A percentile compares a stretch with the other conserved stretches of the same genome.
These are phyloP conservation scores for silkworm (Bombyx mori) DNA, from an alignment of 1,140 invertebrate genomes.

Conservation along the genomic window DNA sequence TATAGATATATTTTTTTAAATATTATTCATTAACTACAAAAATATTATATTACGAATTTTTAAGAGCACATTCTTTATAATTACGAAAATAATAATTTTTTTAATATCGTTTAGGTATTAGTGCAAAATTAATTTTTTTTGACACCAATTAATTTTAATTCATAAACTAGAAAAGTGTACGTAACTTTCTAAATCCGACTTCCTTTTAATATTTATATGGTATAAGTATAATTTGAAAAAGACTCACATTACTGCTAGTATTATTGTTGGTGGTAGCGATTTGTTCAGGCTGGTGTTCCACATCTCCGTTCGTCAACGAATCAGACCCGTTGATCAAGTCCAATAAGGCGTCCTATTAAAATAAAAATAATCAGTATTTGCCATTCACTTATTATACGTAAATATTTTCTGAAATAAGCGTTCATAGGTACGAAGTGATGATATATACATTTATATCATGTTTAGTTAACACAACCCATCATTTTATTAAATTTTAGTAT, in stretches of 20 bases:
- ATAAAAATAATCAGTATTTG: conserved; percentile 4
- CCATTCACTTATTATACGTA: not conserved
- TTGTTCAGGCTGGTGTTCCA: conserved; percentile 31
- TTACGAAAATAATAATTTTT: too few species aligned
- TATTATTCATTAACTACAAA: not conserved
- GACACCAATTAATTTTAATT: too few species aligned
- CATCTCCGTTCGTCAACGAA: conserved; percentile 51
- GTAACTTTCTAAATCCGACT: not conserved
- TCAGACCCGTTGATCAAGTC: conserved; percentile 61
- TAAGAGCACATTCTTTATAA: too few species aligned
- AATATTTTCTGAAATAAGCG: too few species aligned
- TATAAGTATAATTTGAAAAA: not conserved
- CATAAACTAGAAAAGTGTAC: too few species aligned
- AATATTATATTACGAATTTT: not conserved
- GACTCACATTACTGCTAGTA: conserved; percentile 71
- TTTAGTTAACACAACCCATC: too few species aligned
- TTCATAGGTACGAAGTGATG: too few species aligned
- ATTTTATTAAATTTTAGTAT: too few species aligned
- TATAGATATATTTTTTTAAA: not conserved
- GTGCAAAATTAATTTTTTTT: not conserved
- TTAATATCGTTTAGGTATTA: not conserved
- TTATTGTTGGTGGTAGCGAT: conserved; percentile 68
- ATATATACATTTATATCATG: too few species aligned
- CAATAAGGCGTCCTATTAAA: conserved; percentile 43
- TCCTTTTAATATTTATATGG: not conserved